Evolutionary conservation across 2,888 invertebrate species (phyloP), one percentile per base, ranked within the genome.

Genomic region (Plemyria rubiginata): DNA sequence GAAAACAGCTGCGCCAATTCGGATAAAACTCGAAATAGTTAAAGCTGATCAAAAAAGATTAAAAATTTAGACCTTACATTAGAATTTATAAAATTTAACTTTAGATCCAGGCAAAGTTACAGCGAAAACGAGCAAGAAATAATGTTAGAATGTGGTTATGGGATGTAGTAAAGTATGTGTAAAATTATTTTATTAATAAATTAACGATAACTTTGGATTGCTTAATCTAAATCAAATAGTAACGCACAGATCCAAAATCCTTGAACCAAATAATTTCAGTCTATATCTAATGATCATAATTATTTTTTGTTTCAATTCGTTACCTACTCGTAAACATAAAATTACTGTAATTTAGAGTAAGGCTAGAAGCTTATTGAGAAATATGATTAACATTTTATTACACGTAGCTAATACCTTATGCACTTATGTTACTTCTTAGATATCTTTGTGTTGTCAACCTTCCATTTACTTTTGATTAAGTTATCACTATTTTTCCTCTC

Each of bases 331-430:
- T 72, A 74, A 62, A 61, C 38, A 52, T 55, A 71, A 70, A 76
- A 72, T 70, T 74, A 66, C 69, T 66, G 68, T 71, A 73, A 70
- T 68, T 68, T 64, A 22, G 60, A 65, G 60, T 68, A 78, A 81
- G 75, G 76, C 76, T 74, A 63, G 81, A 57, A 81, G 79, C 75
- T 70, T 77, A 74, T 76, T 78, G 74, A 77, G 72, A 75, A 72
- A 74, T 75, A 73, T 73, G 66, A 72, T 74, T 73, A 73, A 70
- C 62, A 74, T 76, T 81, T 84, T 85, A 87, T 87, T 79, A 75
- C 48, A 79, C 85, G 78, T 84, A 60, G 72, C 86, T 80, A 85
- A 88, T 79, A 69, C 68, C 70, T 67, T 9, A 28, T 28, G 11
- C 12, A 28, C n/a, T 22, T n/a, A 22, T 11, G 16, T 22, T 46